Conservation (phyloP, 1,140 invertebrate genomes). For the Aphelinus certus region DNA sequence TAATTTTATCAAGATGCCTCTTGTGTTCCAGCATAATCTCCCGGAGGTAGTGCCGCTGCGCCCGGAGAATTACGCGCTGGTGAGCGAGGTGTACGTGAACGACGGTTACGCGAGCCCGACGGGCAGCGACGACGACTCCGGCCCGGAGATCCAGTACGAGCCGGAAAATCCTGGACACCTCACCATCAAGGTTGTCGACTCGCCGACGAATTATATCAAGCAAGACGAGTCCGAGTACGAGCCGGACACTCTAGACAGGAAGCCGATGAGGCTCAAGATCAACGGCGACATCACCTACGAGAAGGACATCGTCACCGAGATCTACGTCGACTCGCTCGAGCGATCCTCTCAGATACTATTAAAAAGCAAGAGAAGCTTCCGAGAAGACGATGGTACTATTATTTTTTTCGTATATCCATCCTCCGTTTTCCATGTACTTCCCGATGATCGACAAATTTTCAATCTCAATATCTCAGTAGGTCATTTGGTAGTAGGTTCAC, state of each 20-base stretch:
- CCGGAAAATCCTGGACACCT: constrained; percentile 75
- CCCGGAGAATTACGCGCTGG: constrained; percentile 72
- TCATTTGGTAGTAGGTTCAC: too few species aligned
- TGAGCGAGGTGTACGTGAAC: constrained; percentile 82
- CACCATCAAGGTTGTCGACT: constrained; percentile 82
- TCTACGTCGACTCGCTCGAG: constrained; percentile 68
- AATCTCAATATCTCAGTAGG: too few species aligned
- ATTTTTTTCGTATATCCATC: too few species aligned
- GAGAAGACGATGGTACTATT: constrained; percentile 56
- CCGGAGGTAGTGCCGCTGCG: constrained; percentile 65
- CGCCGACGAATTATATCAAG: constrained; percentile 74
- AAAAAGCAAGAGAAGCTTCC: constrained; percentile 72
- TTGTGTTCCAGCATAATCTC: constrained; percentile 56
- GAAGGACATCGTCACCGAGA: constrained; percentile 57
- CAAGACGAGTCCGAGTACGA: constrained; percentile 82
- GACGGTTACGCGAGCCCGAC: constrained; percentile 77
- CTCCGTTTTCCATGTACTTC: too few species aligned
- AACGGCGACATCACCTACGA: constrained; percentile 58
- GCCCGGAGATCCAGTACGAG: constrained; percentile 68
- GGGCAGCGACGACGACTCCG: constrained; percentile 70
- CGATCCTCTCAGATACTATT: constrained; percentile 69
- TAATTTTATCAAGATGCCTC: neutral
- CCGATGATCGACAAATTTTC: too few species aligned
- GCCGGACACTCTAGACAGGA: constrained; percentile 85
- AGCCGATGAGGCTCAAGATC: constrained; percentile 73